phyloP scores from a whole-genome alignment of 2,888 invertebrate species.

The Oxystoma pomonae region DNA sequence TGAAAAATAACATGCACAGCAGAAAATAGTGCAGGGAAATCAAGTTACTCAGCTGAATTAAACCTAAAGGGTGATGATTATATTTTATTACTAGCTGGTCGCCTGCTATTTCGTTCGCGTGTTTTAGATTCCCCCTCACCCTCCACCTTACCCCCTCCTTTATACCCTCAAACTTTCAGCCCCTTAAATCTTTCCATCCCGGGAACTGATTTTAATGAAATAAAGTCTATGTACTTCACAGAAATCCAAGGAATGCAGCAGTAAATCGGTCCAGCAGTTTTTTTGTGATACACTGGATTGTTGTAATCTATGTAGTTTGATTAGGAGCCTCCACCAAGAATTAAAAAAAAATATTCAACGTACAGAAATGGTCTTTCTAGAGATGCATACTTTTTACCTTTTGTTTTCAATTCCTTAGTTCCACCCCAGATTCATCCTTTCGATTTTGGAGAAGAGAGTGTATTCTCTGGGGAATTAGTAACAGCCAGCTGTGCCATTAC shows the following conservation, averaged over 20 bases:
- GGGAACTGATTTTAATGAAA: too few species aligned
- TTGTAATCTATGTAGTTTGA: neutral
- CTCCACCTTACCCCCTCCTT: neutral
- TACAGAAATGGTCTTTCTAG: too few species aligned
- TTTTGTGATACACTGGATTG: neutral
- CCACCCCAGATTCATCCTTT: slow-evolving; percentile 38
- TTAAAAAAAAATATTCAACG: too few species aligned
- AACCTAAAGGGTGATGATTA: slow-evolving; percentile 64
- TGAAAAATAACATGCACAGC: slow-evolving; percentile 56
- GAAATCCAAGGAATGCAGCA: too few species aligned
- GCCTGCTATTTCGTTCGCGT: too few species aligned
- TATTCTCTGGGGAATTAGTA: slow-evolving; percentile 61
- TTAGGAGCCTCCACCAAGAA: too few species aligned
- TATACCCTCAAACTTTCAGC: too few species aligned
- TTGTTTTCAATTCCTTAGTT: neutral
- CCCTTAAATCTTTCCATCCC: too few species aligned
- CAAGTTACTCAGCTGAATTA: slow-evolving; percentile 59
- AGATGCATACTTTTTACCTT: neutral
- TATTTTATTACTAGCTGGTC: too few species aligned
- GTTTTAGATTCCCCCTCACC: neutral
- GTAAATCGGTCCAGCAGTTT: too few species aligned
- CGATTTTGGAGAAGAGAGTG: slow-evolving; percentile 48
- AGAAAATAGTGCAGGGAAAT: slow-evolving; percentile 65
- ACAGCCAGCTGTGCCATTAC: slow-evolving; percentile 59
- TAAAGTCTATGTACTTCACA: too few species aligned